Evolutionary conservation across 2,888 invertebrate species (phyloP), one percentile per base, ranked within the genome.

Genomic region (Nomada fucata): DNA sequence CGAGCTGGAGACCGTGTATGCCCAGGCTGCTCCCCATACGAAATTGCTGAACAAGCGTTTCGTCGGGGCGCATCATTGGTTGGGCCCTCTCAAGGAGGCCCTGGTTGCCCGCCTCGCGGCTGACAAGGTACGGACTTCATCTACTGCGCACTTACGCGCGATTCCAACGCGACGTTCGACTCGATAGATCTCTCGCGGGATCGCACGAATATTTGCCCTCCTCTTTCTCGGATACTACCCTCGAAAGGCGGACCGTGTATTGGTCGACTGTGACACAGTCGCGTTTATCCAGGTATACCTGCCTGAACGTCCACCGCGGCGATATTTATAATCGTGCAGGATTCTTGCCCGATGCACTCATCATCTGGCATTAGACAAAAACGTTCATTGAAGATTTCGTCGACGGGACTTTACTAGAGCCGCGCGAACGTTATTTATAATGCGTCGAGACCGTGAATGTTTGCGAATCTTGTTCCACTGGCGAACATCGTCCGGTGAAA

Each of bases 21-120:
- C 97, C 92, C 97, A 97, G 94, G 96, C 97, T 90, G 96, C 97
- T 91, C 96, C 97, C 92, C 97, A 97, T 90, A 95, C 97, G 94
- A 98, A 98, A 96, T 96, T 98, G 95, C 95, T 98, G 94, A 97
- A 97, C 92, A 98, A 98, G 95, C 95, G 98, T 92, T 98, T 97
- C 94, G 97, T 98, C 94, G 97, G 97, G 95, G 95, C 98, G 94
- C 98, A 98, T 94, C 97, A 97, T 94, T 97, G 97, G 97, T 95
- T 98, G 93, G 97, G 97, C 92, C 98, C 98, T 88, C 95, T 94
- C 74, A 94, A 94, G 91, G 94, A 94, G 90, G 94, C 94, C 74
- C 93, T 94, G 90, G 94, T 94, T 79, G 93, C 93, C 36, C 86
- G 93, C 78, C 92, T 96, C 92, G 96, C 97, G 88, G 96, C 94